These are phyloP conservation scores for Auanema sp. DNA, from an alignment of 2,888 invertebrate species.

Conservation along the genomic window DNA sequence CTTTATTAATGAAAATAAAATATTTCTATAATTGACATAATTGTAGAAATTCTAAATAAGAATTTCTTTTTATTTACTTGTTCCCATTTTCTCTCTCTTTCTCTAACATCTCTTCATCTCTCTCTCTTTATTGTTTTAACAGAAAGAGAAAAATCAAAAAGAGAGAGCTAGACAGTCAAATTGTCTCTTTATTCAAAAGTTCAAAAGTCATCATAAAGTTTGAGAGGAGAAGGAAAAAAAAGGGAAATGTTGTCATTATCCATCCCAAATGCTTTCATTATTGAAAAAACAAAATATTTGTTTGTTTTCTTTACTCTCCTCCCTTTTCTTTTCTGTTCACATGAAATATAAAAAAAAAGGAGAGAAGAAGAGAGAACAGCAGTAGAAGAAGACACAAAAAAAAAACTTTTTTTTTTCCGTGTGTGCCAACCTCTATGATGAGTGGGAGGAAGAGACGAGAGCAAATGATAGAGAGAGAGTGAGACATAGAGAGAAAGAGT, in stretches of 20 bases:
- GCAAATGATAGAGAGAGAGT: too few relatives aligned
- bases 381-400: not conserved
- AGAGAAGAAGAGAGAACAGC: conserved; percentile 2
- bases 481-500: too few relatives aligned
- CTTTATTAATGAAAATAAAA: too few relatives aligned
- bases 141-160: too few relatives aligned
- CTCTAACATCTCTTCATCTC: not conserved
- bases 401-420: conserved; percentile 2
- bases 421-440: too few relatives aligned
- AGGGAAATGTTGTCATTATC: not conserved
- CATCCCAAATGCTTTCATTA: conserved; percentile 2
- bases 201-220: not conserved
- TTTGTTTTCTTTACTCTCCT: conserved; percentile 8
- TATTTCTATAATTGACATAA: too few relatives aligned
- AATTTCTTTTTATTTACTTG: too few relatives aligned
- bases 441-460: too few relatives aligned
- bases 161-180: not conserved
- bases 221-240: too few relatives aligned
- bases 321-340: not conserved
- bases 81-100: not conserved
- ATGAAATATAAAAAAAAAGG: not conserved
- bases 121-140: too few relatives aligned
- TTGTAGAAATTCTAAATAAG: too few relatives aligned
- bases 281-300: conserved; percentile 3
- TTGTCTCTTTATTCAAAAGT: conserved; percentile 3